A percentile compares a stretch with the other conserved stretches of the same genome.
Conservation (phyloP, 2,888 invertebrate genomes). For the Emmelina monodactyla region DNA sequence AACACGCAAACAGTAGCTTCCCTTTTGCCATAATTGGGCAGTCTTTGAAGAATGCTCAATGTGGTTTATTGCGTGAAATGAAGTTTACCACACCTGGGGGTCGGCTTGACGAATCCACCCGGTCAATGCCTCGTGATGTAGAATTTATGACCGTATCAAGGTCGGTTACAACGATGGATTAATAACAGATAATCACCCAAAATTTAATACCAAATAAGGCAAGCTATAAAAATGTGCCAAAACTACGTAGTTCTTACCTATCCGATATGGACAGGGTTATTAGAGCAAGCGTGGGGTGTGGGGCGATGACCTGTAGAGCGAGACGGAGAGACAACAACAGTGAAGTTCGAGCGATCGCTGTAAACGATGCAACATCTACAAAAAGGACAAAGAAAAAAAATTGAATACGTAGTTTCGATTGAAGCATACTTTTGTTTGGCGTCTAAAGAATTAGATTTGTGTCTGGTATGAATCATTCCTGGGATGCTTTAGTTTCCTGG, state of each 20-base stretch:
- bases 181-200: background rate
- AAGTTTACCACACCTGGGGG: conserved; percentile 37
- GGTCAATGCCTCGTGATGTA: conserved; percentile 47
- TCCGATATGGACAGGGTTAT: conserved; percentile 31
- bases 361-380: background rate
- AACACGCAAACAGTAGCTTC: conserved; percentile 45
- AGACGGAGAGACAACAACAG: conserved; percentile 60
- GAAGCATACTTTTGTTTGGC: background rate
- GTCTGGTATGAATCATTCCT: too few species aligned
- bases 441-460: too few species aligned
- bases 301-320: conserved; percentile 58
- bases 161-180: conserved; percentile 29
- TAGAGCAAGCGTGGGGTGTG: conserved; percentile 47
- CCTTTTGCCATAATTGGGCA: conserved; percentile 53
- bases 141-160: conserved; percentile 54
- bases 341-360: conserved; percentile 48
- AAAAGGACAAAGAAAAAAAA: background rate
- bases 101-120: conserved; percentile 25
- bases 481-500: too few species aligned
- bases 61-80: conserved; percentile 28
- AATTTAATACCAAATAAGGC: background rate
- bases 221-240: background rate
- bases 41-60: conserved; percentile 46
- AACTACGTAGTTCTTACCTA: background rate
- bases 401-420: background rate